Evolutionary conservation across 2,888 invertebrate genomes (phyloP), one percentile per base, ranked within the genome.

Genomic region (Drosophila parthenogenetica): DNA sequence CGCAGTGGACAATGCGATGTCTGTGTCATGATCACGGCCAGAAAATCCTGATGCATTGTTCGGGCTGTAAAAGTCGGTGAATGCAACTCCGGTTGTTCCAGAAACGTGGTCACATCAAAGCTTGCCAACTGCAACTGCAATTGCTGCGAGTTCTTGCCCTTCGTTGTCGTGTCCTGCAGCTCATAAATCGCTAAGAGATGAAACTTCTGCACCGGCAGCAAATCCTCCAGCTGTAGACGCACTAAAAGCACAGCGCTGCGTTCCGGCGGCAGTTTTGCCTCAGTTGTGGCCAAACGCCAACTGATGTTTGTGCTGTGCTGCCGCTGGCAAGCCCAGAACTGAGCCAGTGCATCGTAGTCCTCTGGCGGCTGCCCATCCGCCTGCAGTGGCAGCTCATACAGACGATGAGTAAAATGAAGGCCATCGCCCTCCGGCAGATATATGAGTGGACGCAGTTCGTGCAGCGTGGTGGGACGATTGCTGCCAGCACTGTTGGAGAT

Each of bases 1-100:
- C 60, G 70, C 13, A 90, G 17, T 1, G 67, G 68, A 14, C 80
- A 75, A 11, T 83, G 76, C 2, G 73, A 55, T 2, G 76, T 60
- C 13, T 88, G 77, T 0, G 87, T 75, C 69, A 89, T 77, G 5
- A 90, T 78, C 16, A 89, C 79, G 3, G 92, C 85, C 13, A 91
- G 68, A 50, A 91, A 87, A 62, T 91, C 91, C 46, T 90, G 90
- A 63, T 91, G 89, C 46, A 91, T 16, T 3, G 82, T 80, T 0
- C 54, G 7, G 3, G 73, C 35, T 0, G 58, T 49, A 51, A 91
- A 91, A 11, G 50, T 77, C 3, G 91, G 70, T 13, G 73, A 68
- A 66, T 78, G 75, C 3, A 59, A 25, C 13, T 73, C 62, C 37
- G 75, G 77, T 3, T 81, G 55, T 13, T 67, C 58, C 19, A 91